Conservation (phyloP, 2,888 invertebrate genomes). For the Holacanthella duospinosa region DNA sequence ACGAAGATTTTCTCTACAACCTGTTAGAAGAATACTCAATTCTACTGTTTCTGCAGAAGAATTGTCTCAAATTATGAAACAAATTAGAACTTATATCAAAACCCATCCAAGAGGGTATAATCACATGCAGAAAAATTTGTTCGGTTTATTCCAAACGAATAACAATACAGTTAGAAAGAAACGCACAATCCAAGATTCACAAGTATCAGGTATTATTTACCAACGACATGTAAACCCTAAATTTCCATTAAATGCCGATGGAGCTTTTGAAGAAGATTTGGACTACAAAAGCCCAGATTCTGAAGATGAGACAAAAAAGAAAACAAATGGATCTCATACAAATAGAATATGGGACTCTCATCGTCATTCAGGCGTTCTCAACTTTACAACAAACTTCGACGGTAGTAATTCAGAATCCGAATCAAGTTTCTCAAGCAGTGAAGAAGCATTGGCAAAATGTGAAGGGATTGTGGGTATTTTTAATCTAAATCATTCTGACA, state of each 20-base stretch:
- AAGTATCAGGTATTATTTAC: not conserved
- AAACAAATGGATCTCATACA: conserved; percentile 13
- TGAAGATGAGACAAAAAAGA: not conserved
- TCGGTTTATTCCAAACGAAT: not conserved
- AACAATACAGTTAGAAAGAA: not conserved
- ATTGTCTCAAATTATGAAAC: conserved; percentile 25
- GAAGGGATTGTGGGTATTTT: conserved; percentile 56
- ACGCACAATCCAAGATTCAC: not conserved
- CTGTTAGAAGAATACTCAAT: not conserved
- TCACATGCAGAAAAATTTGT: conserved; percentile 19
- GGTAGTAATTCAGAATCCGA: conserved; percentile 67
- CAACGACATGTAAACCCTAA: not conserved
- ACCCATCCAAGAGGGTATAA: conserved; percentile 26
- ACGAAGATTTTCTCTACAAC: not conserved
- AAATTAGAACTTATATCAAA: conserved; percentile 30
- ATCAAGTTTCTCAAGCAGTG: conserved; percentile 71
- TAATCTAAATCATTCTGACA: conserved; percentile 16
- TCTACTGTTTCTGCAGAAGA: conserved; percentile 23
- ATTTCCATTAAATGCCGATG: conserved; percentile 13
- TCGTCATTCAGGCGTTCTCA: conserved; percentile 53
- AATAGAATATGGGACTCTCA: conserved; percentile 39
- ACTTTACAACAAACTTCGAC: conserved; percentile 50
- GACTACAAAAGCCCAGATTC: conserved; percentile 9
- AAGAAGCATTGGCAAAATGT: conserved; percentile 62
- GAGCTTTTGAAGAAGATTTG: conserved; percentile 27